phyloP scores from a whole-genome alignment of 2,797 vertebrate species.

The Loriculus beryllinus region DNA sequence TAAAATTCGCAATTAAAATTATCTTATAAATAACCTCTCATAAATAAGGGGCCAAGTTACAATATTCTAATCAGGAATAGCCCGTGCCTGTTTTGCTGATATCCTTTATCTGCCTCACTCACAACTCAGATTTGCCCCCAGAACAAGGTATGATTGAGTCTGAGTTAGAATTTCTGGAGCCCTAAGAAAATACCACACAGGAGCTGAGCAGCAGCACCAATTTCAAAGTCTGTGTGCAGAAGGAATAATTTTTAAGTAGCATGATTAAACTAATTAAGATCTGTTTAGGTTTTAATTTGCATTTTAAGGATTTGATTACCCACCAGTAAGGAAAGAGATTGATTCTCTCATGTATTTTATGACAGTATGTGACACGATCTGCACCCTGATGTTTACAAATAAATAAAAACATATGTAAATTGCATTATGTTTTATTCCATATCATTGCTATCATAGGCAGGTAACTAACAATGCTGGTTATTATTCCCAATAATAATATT shows the following conservation, averaged over 20 bases:
- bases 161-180: not conserved
- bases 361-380: not conserved
- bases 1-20: not conserved
- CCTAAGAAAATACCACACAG: not conserved
- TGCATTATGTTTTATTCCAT: not conserved
- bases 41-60: not conserved
- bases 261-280: constrained; percentile 42
- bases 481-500: not conserved
- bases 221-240: not conserved
- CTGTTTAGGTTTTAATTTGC: constrained; percentile 40
- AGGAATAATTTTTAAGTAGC: not conserved
- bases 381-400: constrained; percentile 16
- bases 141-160: not conserved
- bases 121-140: fast-evolving
- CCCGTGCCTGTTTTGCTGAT: not conserved
- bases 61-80: not conserved
- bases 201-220: not conserved
- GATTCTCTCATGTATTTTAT: not conserved
- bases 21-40: not conserved
- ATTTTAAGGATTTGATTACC: constrained; percentile 47
- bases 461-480: not conserved
- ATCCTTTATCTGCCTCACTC: not conserved
- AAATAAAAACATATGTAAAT: constrained; percentile 8
- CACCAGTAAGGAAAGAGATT: not conserved
- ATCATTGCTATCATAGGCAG: not conserved